Percentiles rank a stretch among this genome's conserved stretches.
phyloP scores from a whole-genome alignment of 2,888 invertebrate genomes.

The Callyntrura sp. region DNA sequence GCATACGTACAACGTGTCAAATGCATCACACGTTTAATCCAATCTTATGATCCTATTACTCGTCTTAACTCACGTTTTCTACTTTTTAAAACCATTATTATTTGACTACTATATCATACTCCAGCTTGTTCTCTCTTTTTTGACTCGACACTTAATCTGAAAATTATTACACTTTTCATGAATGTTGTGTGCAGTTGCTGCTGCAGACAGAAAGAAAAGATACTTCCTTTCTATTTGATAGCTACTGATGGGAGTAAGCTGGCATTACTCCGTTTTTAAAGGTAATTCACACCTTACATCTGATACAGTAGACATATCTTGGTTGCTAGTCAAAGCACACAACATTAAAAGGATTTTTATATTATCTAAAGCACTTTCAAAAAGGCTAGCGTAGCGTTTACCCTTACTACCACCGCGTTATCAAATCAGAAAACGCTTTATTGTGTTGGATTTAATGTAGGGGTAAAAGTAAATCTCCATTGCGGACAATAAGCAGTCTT shows the following conservation, averaged over 20 bases:
- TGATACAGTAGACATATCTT: neutral
- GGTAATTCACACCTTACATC: slow-evolving; percentile 61
- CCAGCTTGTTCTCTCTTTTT: neutral
- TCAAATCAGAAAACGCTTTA: slow-evolving; percentile 1
- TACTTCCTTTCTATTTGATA: slow-evolving; percentile 50
- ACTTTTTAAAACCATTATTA: neutral
- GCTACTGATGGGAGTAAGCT: neutral
- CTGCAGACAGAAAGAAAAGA: slow-evolving; percentile 2
- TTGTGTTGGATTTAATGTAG: neutral
- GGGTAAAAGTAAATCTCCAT: slow-evolving; percentile 57
- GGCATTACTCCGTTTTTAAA: neutral
- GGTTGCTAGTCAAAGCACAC: slow-evolving; percentile 8
- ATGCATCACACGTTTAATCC: slow-evolving; percentile 74
- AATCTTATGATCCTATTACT: slow-evolving; percentile 69
- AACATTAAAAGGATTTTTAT: slow-evolving; percentile 34
- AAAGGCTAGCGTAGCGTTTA: too few relatives aligned
- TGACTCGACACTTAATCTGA: slow-evolving; percentile 34
- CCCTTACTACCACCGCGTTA: slow-evolving; percentile 20
- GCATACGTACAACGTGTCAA: slow-evolving; percentile 55
- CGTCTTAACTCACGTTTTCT: slow-evolving; percentile 43
- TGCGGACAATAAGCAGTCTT: neutral
- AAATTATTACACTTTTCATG: slow-evolving; percentile 18
- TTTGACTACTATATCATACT: slow-evolving; percentile 14
- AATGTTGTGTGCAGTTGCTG: neutral
- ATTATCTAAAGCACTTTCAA: neutral